These are phyloP conservation scores for Sinocyclocheilus anshuiensis DNA, from an alignment of 2,113 vertebrate species.

Conservation along the genomic window DNA sequence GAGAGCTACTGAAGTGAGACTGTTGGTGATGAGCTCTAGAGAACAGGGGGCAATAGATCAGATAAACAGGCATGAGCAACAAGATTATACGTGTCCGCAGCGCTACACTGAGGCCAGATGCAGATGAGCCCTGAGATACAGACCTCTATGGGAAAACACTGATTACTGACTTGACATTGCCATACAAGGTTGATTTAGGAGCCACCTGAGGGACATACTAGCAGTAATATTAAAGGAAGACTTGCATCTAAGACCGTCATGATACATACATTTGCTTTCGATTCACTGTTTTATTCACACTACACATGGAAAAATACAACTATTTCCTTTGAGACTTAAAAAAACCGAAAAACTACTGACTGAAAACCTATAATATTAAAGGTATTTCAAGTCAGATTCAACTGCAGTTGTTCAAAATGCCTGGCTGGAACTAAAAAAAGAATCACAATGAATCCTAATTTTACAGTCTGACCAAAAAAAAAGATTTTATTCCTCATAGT, in stretches of 20 bases:
- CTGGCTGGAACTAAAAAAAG: background rate
- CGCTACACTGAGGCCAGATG: background rate
- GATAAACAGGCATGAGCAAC: constrained; percentile 2
- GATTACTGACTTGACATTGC: background rate
- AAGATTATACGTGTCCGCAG: background rate
- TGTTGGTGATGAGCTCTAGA: constrained; percentile 24
- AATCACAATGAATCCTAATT: background rate
- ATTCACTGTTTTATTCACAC: background rate
- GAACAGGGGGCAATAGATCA: constrained; percentile 19
- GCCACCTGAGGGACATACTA: background rate
- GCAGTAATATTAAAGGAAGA: background rate
- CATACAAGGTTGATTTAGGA: background rate
- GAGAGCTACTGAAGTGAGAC: constrained; percentile 6
- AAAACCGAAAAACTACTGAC: background rate
- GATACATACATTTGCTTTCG: no score
- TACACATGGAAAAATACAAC: background rate
- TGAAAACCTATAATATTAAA: no score
- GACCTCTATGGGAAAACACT: background rate
- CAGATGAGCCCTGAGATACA: constrained; percentile 10
- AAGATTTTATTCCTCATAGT: background rate
- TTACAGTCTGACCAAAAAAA: background rate
- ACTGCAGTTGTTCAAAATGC: no score
- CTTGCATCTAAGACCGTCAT: background rate
- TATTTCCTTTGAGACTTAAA: background rate
- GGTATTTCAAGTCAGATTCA: no score